These are phyloP conservation scores for Cynaeus angustus DNA, from an alignment of 2,888 invertebrate genomes.

Conservation along the genomic window DNA sequence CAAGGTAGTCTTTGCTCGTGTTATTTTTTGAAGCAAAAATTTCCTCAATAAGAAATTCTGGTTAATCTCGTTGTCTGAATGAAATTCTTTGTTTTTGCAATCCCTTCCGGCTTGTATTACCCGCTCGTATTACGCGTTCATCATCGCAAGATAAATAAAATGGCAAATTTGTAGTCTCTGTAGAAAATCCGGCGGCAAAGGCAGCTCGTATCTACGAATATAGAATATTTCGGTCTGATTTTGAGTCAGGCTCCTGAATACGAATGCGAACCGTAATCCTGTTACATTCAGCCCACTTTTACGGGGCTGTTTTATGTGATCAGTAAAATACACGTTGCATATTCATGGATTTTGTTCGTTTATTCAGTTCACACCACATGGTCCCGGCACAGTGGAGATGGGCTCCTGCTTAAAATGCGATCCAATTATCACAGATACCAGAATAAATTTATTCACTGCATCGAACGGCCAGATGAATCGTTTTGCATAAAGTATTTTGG, in stretches of 20 bases:
- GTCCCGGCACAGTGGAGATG: constrained; percentile 46
- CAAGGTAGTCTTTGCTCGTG: too few species aligned
- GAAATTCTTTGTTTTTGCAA: too few species aligned
- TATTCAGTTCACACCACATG: constrained; percentile 60
- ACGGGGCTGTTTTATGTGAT: constrained; percentile 65
- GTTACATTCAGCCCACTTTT: constrained; percentile 65
- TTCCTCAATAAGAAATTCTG: too few species aligned
- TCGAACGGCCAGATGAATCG: constrained; percentile 53
- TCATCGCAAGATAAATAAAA: constrained; percentile 44
- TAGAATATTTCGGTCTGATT: constrained; percentile 64
- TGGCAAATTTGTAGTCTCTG: constrained; percentile 45
- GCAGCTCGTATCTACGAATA: constrained; percentile 59
- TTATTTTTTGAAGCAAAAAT: too few species aligned
- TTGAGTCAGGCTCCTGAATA: constrained; percentile 59
- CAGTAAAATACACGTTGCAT: constrained; percentile 66
- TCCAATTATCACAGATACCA: constrained; percentile 64
- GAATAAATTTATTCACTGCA: constrained; percentile 59
- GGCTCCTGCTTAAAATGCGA: constrained; percentile 60
- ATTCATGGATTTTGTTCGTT: constrained; percentile 64
- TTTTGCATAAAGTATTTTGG: constrained; percentile 55
- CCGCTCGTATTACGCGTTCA: constrained; percentile 21
- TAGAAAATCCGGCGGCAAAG: constrained; percentile 24
- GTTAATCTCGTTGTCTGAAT: too few species aligned
- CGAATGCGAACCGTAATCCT: constrained; percentile 63
- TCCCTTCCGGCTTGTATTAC: not conserved